These are phyloP conservation scores for Sabatieria punctata DNA, from an alignment of 2,888 invertebrate genomes.

Conservation along the genomic window DNA sequence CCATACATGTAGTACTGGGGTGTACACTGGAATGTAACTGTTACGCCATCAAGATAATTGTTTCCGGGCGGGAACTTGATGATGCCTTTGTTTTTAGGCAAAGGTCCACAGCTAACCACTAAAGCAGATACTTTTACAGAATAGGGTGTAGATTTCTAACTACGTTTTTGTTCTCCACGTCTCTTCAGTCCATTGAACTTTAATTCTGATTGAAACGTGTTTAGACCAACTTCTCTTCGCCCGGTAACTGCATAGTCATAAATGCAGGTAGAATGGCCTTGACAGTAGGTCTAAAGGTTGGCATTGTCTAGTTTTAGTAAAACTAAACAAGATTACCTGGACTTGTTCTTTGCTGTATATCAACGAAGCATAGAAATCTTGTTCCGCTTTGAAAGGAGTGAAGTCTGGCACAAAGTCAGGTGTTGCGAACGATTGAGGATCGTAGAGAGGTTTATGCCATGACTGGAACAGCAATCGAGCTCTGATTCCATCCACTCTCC, in stretches of 20 bases:
- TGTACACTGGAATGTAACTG: conserved; percentile 19
- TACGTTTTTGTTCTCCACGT: conserved; percentile 6
- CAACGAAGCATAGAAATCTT: background rate
- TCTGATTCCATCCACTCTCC: conserved; percentile 6
- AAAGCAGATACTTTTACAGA: no score
- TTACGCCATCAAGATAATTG: conserved; percentile 20
- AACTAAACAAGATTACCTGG: background rate
- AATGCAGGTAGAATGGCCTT: conserved; percentile 14
- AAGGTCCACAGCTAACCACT: conserved; percentile 18
- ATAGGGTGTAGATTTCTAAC: no score
- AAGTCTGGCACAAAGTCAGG: background rate
- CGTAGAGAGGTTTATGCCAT: conserved; percentile 7
- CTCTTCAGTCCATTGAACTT: conserved; percentile 9
- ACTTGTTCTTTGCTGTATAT: background rate
- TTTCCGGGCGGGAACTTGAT: conserved; percentile 21
- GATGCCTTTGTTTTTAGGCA: conserved; percentile 16
- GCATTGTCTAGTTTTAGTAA: no score
- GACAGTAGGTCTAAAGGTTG: conserved; percentile 12
- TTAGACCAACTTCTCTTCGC: conserved; percentile 16
- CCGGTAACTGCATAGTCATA: conserved; percentile 20
- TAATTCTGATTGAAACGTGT: conserved; percentile 14
- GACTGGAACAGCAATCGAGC: conserved; percentile 8
- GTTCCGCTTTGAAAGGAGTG: conserved; percentile 8
- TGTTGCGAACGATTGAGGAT: conserved; percentile 6
- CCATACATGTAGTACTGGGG: conserved; percentile 21